Percentiles rank a stretch among this genome's conserved stretches.
Evolutionary conservation across 2,888 invertebrate species (phyloP).

Genomic region (Eledone cirrhosa): DNA sequence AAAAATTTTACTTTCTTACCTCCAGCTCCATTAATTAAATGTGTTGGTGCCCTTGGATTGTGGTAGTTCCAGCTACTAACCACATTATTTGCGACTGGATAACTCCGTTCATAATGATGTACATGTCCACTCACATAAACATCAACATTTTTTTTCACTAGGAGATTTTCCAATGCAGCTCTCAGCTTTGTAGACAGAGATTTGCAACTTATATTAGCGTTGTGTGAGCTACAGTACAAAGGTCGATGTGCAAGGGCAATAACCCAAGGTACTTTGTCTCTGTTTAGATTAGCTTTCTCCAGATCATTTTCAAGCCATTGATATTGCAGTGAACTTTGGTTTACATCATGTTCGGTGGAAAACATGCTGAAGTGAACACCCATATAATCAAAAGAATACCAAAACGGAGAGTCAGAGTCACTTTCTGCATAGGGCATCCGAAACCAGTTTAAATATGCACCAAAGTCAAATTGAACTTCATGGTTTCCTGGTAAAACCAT

Average conservation of each 20-base stretch:
- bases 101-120: constrained; percentile 41
- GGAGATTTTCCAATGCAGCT: constrained; percentile 36
- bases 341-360: constrained; percentile 40
- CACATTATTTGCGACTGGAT: constrained; percentile 35
- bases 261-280: constrained; percentile 38
- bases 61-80: constrained; percentile 34
- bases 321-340: constrained; percentile 36
- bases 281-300: constrained; percentile 36
- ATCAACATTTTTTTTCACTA: constrained; percentile 39
- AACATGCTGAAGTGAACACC: constrained; percentile 39
- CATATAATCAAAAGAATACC: constrained; percentile 42
- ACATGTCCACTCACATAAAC: constrained; percentile 38
- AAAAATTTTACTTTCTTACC: constrained; percentile 29
- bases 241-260: constrained; percentile 41
- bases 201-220: constrained; percentile 31
- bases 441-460: constrained; percentile 40
- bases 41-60: constrained; percentile 38
- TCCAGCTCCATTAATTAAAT: constrained; percentile 40
- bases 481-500: constrained; percentile 42
- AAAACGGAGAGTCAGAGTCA: constrained; percentile 36
- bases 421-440: constrained; percentile 38
- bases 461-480: constrained; percentile 38
- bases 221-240: constrained; percentile 37
- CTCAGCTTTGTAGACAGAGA: constrained; percentile 33
- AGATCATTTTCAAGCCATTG: constrained; percentile 39